Base-by-base conservation (phyloP, 2,113 vertebrate genomes). In the Sinocyclocheilus rhinocerous region DNA sequence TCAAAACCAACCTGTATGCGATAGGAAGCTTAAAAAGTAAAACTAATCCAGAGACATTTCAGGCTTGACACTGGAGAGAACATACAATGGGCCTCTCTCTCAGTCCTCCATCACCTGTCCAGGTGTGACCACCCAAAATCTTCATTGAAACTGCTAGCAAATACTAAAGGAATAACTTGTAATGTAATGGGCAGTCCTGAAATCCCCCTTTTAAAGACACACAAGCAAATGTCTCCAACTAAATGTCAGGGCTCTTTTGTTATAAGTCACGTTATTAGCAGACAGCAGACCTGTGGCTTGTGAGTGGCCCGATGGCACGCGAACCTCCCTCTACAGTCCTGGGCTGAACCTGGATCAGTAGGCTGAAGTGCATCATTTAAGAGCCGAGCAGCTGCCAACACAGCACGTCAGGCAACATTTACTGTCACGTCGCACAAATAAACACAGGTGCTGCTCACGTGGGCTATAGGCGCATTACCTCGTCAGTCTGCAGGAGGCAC, bases 401-500 rank as follows among this genome's bases (percentile, higher is more conserved):
- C 89, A 83, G 88, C 90, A 89, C 90, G 90, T 92, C 91, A 88
- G 86, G 86, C 73, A 72, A 78, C 89, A 85, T 91, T 92, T 91
- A 88, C 91, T 77, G 89, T 59, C 72, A 83, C 73, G 4, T 65
- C 50, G 69, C 83, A 81, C 85, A 90, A 88, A 94, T 92, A 95
- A 94, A 94, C 94, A 93, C 92, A 93, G 91, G 92, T 92, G 92
- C 36, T 26, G 80, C 80, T 57, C 57, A 73, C 81, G 86, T 89
- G 87, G 90, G 29, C n/a, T 73, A 10, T 18, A 33, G 59, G 15
- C 16, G 8, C n/a, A 26, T 63, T 52, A n/a, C 29, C 45, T 69
- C n/a, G 42, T 70, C 80, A 69, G 61, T 67, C 80, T 70, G 63
- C 36, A 81, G 26, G n/a, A 50, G 39, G 22, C 36, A 67, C 4